Conservation (phyloP, 1,140 invertebrate genomes). For the Heliconius eleuchia region DNA sequence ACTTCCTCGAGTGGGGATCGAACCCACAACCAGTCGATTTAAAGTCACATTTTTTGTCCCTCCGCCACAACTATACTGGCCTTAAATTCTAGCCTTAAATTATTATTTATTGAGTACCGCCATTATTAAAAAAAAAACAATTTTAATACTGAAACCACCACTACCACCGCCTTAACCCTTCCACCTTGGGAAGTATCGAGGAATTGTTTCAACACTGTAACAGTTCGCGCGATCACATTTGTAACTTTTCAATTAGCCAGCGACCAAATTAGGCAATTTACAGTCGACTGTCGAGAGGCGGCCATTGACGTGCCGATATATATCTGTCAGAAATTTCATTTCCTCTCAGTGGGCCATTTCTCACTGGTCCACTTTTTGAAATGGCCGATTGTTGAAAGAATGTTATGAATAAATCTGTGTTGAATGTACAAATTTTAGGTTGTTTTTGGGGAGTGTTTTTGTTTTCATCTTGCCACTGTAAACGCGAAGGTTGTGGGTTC, state of each 20-base stretch:
- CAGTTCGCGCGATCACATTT: slow-evolving; percentile 36
- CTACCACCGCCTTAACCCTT: background rate
- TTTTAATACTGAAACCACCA: too few relatives aligned
- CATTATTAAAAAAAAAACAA: too few relatives aligned
- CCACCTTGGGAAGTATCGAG: background rate
- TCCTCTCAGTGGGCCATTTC: slow-evolving; percentile 46
- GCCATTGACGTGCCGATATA: slow-evolving; percentile 55
- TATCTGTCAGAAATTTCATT: slow-evolving; percentile 60
- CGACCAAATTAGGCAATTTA: slow-evolving; percentile 50
- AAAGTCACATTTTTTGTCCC: too few relatives aligned
- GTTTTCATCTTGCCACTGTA: too few relatives aligned
- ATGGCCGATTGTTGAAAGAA: background rate
- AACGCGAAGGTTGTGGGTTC: too few relatives aligned
- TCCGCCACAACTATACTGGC: too few relatives aligned
- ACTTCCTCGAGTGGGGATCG: too few relatives aligned
- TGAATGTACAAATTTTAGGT: background rate
- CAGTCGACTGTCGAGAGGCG: slow-evolving; percentile 32
- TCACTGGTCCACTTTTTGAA: slow-evolving; percentile 34
- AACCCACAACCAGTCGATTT: too few relatives aligned
- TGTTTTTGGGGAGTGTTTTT: background rate
- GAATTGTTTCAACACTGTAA: background rate
- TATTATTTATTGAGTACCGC: too few relatives aligned
- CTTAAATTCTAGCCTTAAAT: too few relatives aligned
- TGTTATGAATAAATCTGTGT: slow-evolving; percentile 4
- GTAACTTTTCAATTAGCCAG: slow-evolving; percentile 51